Evolutionary conservation across 2,888 invertebrate species (phyloP).

Genomic region (Phengaris alcon): DNA sequence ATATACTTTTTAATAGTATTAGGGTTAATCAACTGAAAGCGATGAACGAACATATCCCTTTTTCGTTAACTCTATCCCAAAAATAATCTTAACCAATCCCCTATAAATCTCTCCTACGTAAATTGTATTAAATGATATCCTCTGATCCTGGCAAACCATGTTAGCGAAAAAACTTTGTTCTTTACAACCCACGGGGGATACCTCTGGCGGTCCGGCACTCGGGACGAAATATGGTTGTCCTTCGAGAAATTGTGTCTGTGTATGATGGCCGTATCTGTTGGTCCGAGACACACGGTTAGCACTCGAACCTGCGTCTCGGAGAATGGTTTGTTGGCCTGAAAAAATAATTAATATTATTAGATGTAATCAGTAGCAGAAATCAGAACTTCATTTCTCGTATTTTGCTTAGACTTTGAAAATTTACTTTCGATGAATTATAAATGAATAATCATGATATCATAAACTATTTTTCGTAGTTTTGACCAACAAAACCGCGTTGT

Average conservation of each 20-base stretch:
- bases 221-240: conserved; percentile 48
- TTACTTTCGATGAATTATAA: too few species aligned
- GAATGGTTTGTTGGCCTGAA: conserved; percentile 51
- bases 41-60: not conserved
- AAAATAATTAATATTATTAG: conserved; percentile 18
- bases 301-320: conserved; percentile 57
- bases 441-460: too few species aligned
- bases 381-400: not conserved
- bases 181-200: conserved; percentile 24
- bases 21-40: not conserved
- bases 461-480: too few species aligned
- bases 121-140: conserved; percentile 16
- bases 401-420: too few species aligned
- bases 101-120: not conserved
- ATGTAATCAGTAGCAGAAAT: not conserved
- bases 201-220: conserved; percentile 57
- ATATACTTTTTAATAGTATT: too few species aligned
- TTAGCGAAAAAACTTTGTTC: conserved; percentile 22
- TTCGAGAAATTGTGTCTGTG: conserved; percentile 54
- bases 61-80: not conserved
- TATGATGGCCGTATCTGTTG: conserved; percentile 67
- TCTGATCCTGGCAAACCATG: conserved; percentile 15
- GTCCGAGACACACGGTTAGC: conserved; percentile 65
- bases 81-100: conserved; percentile 15
- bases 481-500: too few species aligned